These are phyloP conservation scores for Agonum fuliginosum DNA, from an alignment of 2,888 invertebrate species.

Conservation along the genomic window DNA sequence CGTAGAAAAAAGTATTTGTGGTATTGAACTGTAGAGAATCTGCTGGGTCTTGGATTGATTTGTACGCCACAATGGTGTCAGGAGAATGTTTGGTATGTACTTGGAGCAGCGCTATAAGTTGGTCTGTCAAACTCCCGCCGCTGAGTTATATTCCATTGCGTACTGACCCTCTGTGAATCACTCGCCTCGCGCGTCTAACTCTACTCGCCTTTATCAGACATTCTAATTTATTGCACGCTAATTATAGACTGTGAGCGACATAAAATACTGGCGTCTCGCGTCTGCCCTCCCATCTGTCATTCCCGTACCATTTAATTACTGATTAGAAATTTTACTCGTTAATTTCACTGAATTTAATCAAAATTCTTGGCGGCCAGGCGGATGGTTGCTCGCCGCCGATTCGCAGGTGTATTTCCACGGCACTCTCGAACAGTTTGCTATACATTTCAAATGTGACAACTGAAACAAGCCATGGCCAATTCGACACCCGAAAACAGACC, in stretches of 20 bases:
- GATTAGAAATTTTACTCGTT: constrained; percentile 63
- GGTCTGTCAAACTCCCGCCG: background rate
- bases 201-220: constrained; percentile 66
- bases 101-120: background rate
- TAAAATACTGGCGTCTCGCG: constrained; percentile 66
- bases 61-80: no score
- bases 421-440: background rate
- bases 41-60: constrained; percentile 28
- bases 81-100: background rate
- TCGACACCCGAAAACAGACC: background rate
- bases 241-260: constrained; percentile 68
- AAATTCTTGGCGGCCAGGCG: constrained; percentile 46
- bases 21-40: no score
- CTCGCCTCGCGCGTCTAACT: background rate
- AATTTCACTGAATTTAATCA: constrained; percentile 60
- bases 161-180: constrained; percentile 59
- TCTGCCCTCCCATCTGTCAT: constrained; percentile 65
- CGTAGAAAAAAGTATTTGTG: no score
- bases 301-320: constrained; percentile 54
- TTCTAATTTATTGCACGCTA: constrained; percentile 68
- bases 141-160: background rate
- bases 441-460: background rate
- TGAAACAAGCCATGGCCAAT: background rate
- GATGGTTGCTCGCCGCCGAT: no score
- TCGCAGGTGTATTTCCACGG: constrained; percentile 44